Evolutionary conservation across 2,113 vertebrate genomes (phyloP).

Genomic region (Gambusia holbrooki): DNA sequence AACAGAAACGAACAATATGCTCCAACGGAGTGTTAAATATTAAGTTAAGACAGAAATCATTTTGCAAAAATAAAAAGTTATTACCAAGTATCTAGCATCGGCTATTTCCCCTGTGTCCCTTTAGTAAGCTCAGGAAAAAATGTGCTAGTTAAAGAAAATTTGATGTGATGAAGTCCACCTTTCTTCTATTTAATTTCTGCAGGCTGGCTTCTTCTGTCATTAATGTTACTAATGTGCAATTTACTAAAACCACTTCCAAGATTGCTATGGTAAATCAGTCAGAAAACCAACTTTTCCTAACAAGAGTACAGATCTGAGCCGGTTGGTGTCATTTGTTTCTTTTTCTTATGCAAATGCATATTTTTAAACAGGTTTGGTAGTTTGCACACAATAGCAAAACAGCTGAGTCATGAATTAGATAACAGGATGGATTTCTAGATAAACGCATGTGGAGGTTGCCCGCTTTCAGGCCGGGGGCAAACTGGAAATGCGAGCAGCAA

Average conservation of each 20-base stretch:
- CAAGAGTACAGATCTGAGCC: too few species aligned
- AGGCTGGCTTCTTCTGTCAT: too few species aligned
- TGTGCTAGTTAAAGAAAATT: neutral
- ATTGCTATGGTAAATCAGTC: too few species aligned
- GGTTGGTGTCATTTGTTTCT: too few species aligned
- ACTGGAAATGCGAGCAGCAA: neutral
- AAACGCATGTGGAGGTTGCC: neutral
- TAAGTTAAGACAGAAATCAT: neutral
- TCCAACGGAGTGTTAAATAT: neutral
- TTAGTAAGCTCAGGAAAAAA: neutral
- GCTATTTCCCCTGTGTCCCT: neutral
- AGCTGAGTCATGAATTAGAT: neutral
- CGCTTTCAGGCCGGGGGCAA: neutral
- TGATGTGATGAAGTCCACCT: neutral
- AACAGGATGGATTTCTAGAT: too few species aligned
- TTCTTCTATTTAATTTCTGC: neutral
- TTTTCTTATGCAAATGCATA: too few species aligned
- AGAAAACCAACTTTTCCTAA: too few species aligned
- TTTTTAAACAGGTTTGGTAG: too few species aligned
- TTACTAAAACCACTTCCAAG: too few species aligned
- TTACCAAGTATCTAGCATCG: neutral
- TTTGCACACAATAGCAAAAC: neutral
- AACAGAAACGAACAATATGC: neutral
- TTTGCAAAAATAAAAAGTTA: neutral
- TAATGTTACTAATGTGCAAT: too few species aligned